These are phyloP conservation scores for Poicephalus meyeri DNA, from an alignment of 2,113 vertebrate genomes.

Conservation along the genomic window DNA sequence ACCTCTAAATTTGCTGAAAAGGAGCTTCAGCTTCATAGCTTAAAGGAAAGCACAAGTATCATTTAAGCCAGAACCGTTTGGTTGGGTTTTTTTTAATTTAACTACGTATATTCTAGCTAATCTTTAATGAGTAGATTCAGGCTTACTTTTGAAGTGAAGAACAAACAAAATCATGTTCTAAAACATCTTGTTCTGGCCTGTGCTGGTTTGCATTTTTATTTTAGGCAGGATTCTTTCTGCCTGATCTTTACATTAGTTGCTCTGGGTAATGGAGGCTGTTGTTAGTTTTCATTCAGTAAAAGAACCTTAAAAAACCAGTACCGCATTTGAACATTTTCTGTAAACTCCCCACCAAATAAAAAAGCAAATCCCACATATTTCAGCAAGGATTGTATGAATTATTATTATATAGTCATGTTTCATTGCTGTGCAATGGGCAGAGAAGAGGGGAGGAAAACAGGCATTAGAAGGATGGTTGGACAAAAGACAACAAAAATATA, in stretches of 20 bases:
- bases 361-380: background rate
- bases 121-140: background rate
- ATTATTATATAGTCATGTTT: background rate
- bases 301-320: background rate
- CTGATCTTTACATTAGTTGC: background rate
- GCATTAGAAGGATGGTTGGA: background rate
- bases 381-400: background rate
- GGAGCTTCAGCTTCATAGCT: background rate
- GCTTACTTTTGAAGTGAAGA: background rate
- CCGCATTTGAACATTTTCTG: background rate
- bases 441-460: background rate
- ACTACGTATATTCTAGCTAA: background rate
- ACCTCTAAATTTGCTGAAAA: background rate
- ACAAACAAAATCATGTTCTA: conserved; percentile 26
- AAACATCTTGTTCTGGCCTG: conserved; percentile 25
- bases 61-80: background rate
- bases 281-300: background rate
- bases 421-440: background rate
- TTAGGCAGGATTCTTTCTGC: background rate
- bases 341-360: no score
- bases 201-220: background rate
- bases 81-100: background rate
- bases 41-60: background rate
- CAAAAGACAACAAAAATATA: background rate
- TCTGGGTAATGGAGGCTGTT: background rate